Evolutionary conservation across 2,888 invertebrate species (phyloP).

Genomic region (Gisinianus flammeolus): DNA sequence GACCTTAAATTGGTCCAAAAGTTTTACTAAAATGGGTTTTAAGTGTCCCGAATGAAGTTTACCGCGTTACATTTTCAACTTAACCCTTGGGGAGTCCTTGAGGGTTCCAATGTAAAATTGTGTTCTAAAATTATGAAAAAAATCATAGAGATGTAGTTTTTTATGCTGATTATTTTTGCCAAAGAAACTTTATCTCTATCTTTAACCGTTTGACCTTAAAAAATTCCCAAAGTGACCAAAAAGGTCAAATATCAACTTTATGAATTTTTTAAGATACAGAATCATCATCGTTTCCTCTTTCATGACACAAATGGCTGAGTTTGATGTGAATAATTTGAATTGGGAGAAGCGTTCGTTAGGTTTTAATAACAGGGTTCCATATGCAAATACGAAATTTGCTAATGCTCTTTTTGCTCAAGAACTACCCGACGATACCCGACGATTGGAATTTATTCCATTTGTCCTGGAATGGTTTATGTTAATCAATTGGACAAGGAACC

Average conservation of each 20-base stretch:
- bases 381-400: constrained; percentile 1
- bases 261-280: background rate
- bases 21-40: background rate
- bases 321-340: background rate
- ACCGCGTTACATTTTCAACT: too few species aligned
- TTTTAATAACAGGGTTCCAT: background rate
- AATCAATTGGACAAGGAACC: background rate
- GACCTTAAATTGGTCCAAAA: too few species aligned
- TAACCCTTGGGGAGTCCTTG: too few species aligned
- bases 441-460: constrained; percentile 4
- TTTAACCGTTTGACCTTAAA: too few species aligned
- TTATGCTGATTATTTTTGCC: too few species aligned
- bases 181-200: too few species aligned
- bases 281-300: background rate
- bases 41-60: background rate
- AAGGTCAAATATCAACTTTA: too few species aligned
- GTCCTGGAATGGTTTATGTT: constrained; percentile 11
- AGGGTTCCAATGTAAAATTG: too few species aligned
- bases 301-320: background rate
- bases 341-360: background rate
- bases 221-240: too few species aligned
- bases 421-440: background rate
- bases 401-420: background rate
- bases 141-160: background rate
- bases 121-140: too few species aligned